phyloP scores from a whole-genome alignment of 2,113 vertebrate species.

The Plecturocebus donacophilus region DNA sequence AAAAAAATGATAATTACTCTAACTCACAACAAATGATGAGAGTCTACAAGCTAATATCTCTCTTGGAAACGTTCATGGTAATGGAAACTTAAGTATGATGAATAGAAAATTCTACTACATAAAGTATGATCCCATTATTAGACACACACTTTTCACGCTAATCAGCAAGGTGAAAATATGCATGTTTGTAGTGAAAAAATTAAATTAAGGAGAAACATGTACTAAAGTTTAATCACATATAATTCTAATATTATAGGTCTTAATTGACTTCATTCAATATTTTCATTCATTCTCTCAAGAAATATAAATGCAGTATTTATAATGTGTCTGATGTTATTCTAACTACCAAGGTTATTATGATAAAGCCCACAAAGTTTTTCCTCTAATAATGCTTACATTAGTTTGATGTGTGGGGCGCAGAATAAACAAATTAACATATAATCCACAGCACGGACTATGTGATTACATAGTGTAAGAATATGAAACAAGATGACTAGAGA shows the following conservation, averaged over 20 bases:
- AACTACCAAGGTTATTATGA: neutral
- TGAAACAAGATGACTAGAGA: neutral
- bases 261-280: slow-evolving; percentile 22
- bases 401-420: neutral
- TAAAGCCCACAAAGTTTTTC: neutral
- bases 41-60: neutral
- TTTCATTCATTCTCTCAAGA: slow-evolving; percentile 8
- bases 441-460: neutral
- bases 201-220: neutral
- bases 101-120: neutral
- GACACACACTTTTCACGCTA: neutral
- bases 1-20: neutral
- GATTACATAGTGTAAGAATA: neutral
- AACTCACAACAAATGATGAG: neutral
- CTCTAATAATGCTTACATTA: neutral
- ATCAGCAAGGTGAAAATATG: neutral
- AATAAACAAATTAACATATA: neutral
- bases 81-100: neutral
- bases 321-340: neutral
- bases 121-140: neutral
- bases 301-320: neutral
- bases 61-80: neutral
- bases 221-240: neutral
- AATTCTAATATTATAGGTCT: neutral
- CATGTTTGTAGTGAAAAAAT: neutral